Conservation (phyloP, 2,113 vertebrate genomes). For the Bucco capensis region DNA sequence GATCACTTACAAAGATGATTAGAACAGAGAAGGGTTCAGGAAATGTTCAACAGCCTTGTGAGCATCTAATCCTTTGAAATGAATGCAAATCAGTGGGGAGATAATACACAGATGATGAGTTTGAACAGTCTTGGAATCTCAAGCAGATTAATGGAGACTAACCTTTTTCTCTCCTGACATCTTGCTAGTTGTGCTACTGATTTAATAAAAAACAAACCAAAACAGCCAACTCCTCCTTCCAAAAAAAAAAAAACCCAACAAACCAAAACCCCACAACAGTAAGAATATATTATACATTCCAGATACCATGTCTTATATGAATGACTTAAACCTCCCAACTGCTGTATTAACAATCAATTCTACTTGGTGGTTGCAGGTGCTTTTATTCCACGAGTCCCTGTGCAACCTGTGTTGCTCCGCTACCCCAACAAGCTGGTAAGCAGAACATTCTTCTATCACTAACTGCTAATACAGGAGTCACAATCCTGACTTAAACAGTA, state of each 20-base stretch:
- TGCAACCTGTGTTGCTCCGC: conserved; percentile 90
- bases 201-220: neutral
- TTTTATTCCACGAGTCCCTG: conserved; percentile 89
- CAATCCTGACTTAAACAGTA: neutral
- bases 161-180: neutral
- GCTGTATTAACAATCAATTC: neutral
- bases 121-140: neutral
- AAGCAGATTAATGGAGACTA: neutral
- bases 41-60: neutral
- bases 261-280: neutral
- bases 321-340: neutral
- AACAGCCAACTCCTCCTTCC: neutral
- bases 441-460: neutral
- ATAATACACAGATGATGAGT: neutral
- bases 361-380: conserved; percentile 80
- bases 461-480: neutral
- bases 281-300: neutral
- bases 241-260: neutral
- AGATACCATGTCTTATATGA: neutral
- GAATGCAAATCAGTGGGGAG: neutral
- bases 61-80: neutral
- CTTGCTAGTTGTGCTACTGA: neutral
- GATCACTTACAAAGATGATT: neutral
- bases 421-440: conserved; percentile 92
- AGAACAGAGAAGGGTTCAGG: neutral